A percentile compares a stretch with the other conserved stretches of the same genome.
phyloP scores from a whole-genome alignment of 2,888 invertebrate species.

The Drosophila monieri region DNA sequence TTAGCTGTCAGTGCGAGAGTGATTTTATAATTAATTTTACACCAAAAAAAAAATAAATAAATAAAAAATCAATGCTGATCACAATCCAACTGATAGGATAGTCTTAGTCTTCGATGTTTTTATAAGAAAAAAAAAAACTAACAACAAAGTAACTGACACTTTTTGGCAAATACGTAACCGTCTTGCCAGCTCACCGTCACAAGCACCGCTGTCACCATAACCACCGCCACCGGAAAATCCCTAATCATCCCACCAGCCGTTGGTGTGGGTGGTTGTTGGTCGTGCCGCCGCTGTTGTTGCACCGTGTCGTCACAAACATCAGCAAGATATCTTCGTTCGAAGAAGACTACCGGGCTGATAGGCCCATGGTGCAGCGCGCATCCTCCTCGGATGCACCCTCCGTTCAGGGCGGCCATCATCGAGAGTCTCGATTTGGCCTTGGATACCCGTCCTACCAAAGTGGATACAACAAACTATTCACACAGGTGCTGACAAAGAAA shows the following conservation, averaged over 20 bases:
- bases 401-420: slow-evolving; percentile 83
- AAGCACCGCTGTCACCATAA: slow-evolving; percentile 21
- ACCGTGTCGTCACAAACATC: slow-evolving; percentile 65
- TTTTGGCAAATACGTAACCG: slow-evolving; percentile 7
- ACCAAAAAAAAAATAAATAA: background rate
- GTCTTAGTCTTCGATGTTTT: slow-evolving; percentile 1
- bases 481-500: slow-evolving; percentile 79
- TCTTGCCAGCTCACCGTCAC: slow-evolving; percentile 19
- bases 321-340: slow-evolving; percentile 84
- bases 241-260: slow-evolving; percentile 37
- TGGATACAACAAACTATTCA: slow-evolving; percentile 84
- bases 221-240: slow-evolving; percentile 12
- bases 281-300: slow-evolving; percentile 53
- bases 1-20: background rate
- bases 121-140: background rate
- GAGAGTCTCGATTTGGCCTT: slow-evolving; percentile 84
- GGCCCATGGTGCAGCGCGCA: slow-evolving; percentile 85
- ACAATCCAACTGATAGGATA: slow-evolving; percentile 1
- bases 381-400: slow-evolving; percentile 84
- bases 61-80: background rate
- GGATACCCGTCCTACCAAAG: slow-evolving; percentile 84
- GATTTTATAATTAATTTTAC: background rate
- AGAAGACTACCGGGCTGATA: slow-evolving; percentile 84
- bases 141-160: background rate
- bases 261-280: slow-evolving; percentile 34